Evolutionary conservation across 2,113 vertebrate genomes (phyloP), one percentile per base, ranked within the genome.

Genomic region (Pionites leucogaster): DNA sequence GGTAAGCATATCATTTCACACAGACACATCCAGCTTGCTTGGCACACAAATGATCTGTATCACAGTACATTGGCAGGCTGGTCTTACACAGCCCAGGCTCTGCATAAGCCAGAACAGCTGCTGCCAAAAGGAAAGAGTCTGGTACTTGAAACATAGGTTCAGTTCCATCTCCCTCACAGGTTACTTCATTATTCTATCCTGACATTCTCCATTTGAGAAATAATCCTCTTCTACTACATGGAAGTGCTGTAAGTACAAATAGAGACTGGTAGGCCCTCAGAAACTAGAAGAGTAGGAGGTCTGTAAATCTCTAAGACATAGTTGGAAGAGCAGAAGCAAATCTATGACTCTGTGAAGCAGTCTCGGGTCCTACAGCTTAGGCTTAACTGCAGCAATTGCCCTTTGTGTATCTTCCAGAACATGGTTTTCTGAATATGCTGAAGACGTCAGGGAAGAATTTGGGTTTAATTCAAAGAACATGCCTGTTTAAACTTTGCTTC

Each of bases 401-500:
- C 39, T 82, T 72, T 52, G 42, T 71, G 27, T 44, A 27, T 64
- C 52, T 88, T 92, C 59, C 77, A 86, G 57, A 86, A 52, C 42
- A 37, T 5, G 29, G 18, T 47, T 90, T 92, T 81, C 69, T 84
- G 60, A 83, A 93, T 81, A 78, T 6, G 27, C 46, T 62, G 57
- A 82, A 81, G 83, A 92, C 57, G 75, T 86, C 46, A 28, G 75
- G 49, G 79, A 88, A 82, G 78, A 96, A 92, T 60, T 93, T 83
- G 72, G 46, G 77, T 79, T 92, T 90, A 84, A 95, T 88, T 92
- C 69, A 94, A 95, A 92, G 90, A 93, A 87, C 59, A 50, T 4
- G 31, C 31, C 37, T 93, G 79, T 72, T 96, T 88, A 95, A 96
- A 91, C 47, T 47, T 92, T 81, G 71, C 76, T 95, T 90, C 88